Evolutionary conservation across 2,113 vertebrate genomes (phyloP).

Genomic region (Entomyzon cyanotis): DNA sequence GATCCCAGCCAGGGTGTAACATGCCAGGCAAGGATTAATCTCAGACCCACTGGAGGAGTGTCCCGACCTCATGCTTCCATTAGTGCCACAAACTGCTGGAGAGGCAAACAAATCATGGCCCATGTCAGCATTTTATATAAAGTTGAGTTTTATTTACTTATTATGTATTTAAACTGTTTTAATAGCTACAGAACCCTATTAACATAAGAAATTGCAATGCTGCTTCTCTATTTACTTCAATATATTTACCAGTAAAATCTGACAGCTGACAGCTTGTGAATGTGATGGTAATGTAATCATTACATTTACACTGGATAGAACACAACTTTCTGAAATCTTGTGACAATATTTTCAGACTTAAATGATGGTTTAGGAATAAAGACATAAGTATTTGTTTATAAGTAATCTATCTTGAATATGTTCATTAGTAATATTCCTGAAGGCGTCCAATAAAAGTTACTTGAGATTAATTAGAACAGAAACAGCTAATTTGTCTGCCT

Average conservation of each 20-base stretch:
- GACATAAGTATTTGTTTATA: slow-evolving; percentile 62
- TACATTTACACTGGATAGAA: slow-evolving; percentile 54
- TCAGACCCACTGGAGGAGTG: neutral
- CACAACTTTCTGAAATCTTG: slow-evolving; percentile 26
- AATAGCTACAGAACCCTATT: slow-evolving; percentile 66
- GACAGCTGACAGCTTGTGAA: slow-evolving; percentile 65
- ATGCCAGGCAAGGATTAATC: fast-evolving
- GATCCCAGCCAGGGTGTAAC: fast-evolving
- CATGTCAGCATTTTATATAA: neutral
- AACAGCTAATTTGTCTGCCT: slow-evolving; percentile 59
- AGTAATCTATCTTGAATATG: slow-evolving; percentile 52
- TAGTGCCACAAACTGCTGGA: neutral
- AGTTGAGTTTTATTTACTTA: slow-evolving; percentile 47
- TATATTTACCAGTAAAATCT: slow-evolving; percentile 66
- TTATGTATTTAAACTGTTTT: slow-evolving; percentile 44
- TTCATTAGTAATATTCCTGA: slow-evolving; percentile 63
- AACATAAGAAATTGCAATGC: slow-evolving; percentile 61
- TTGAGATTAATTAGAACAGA: slow-evolving; percentile 70
- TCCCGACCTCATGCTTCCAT: neutral
- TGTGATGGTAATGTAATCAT: slow-evolving; percentile 63
- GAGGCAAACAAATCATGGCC: neutral
- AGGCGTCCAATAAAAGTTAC: slow-evolving; percentile 48
- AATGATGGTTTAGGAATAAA: slow-evolving; percentile 57
- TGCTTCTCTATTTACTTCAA: slow-evolving; percentile 48
- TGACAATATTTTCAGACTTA: slow-evolving; percentile 52